Conservation (phyloP, 1,140 invertebrate genomes). For the Ephestia elutella region DNA sequence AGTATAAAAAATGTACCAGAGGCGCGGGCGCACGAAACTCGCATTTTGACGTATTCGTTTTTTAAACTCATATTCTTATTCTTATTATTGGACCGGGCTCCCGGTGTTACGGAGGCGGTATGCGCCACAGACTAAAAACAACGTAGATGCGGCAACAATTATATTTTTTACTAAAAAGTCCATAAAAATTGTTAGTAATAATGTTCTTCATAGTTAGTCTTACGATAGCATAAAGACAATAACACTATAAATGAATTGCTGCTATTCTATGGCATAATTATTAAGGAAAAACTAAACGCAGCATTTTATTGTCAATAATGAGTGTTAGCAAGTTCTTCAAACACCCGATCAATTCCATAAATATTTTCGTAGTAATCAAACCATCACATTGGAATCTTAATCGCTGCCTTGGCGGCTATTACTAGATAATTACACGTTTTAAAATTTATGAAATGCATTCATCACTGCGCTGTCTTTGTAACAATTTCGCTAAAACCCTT, state of each 20-base stretch:
- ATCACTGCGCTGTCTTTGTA: slow-evolving; percentile 21
- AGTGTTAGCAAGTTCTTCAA: slow-evolving; percentile 10
- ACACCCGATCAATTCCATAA: slow-evolving; percentile 35
- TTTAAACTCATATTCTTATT: slow-evolving; percentile 70
- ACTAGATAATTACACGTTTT: slow-evolving; percentile 37
- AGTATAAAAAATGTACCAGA: slow-evolving; percentile 52
- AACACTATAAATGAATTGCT: not conserved
- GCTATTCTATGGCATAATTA: not conserved
- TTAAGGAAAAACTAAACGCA: not conserved
- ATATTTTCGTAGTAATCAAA: slow-evolving; percentile 54
- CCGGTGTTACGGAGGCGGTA: slow-evolving; percentile 70
- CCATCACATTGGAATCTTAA: slow-evolving; percentile 42
- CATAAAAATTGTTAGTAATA: slow-evolving; percentile 4
- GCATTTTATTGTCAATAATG: slow-evolving; percentile 5
- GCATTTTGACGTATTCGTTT: slow-evolving; percentile 59
- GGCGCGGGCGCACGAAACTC: slow-evolving; percentile 55
- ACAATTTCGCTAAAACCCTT: not conserved
- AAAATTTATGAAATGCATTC: slow-evolving; percentile 43
- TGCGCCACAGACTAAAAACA: slow-evolving; percentile 51
- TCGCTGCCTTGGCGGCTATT: slow-evolving; percentile 31
- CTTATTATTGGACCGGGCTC: slow-evolving; percentile 69
- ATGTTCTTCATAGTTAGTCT: not conserved
- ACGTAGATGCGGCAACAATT: slow-evolving; percentile 38
- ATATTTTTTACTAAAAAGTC: slow-evolving; percentile 10
- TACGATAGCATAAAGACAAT: not conserved